These are phyloP conservation scores for Nycticryphes semicollaris DNA, from an alignment of 2,113 vertebrate genomes.

Conservation along the genomic window DNA sequence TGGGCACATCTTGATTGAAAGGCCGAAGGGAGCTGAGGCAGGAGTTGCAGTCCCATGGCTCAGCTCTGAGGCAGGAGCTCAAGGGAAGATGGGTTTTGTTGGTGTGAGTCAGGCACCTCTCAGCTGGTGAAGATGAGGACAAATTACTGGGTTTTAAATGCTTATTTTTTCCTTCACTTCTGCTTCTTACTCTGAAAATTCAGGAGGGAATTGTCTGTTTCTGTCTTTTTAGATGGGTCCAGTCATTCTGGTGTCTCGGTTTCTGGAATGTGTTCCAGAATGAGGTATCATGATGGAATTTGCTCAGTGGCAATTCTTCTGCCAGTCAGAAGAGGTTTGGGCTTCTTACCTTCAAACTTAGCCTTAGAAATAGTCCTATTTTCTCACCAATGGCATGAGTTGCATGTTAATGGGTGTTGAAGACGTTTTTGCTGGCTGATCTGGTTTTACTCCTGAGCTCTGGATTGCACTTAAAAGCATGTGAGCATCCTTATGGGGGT, in stretches of 20 bases:
- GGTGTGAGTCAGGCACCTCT: background rate
- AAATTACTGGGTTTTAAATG: fast-evolving
- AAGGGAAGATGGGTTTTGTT: fast-evolving
- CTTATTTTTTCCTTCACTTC: fast-evolving
- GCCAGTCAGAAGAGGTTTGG: background rate
- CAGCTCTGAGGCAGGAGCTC: background rate
- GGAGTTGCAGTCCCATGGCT: background rate
- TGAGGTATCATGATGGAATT: fast-evolving
- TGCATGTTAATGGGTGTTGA: too few relatives aligned
- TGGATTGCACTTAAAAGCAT: background rate
- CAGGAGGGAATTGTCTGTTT: background rate
- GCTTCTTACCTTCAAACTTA: background rate
- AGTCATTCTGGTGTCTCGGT: background rate
- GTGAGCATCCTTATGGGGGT: background rate
- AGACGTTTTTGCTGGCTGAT: background rate
- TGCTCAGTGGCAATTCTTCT: background rate
- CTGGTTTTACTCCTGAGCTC: background rate
- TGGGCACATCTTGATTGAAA: too few relatives aligned
- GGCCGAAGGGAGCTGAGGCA: background rate
- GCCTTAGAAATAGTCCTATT: background rate
- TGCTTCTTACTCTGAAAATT: background rate
- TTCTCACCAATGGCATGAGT: too few relatives aligned
- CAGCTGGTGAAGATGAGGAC: background rate
- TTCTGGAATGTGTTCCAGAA: background rate
- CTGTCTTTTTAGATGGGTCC: background rate